phyloP scores from a whole-genome alignment of 2,888 invertebrate species.

The Gandaritis pyraliata region DNA sequence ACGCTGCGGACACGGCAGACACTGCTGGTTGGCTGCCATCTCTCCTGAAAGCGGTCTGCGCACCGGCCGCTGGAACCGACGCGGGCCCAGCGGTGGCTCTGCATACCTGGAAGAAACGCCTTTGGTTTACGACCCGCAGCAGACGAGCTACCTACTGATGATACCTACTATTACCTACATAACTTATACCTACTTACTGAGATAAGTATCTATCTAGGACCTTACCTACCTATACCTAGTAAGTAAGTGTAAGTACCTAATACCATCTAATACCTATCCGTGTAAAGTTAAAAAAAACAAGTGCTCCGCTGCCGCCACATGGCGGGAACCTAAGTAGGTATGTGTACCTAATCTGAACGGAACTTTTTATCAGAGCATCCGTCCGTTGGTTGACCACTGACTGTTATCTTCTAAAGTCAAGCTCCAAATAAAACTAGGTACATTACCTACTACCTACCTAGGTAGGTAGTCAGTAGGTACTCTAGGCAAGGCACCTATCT shows the following conservation, averaged over 20 bases:
- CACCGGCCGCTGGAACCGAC: slow-evolving; percentile 72
- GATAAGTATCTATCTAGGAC: too few species aligned
- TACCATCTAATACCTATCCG: too few species aligned
- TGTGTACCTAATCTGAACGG: slow-evolving; percentile 37
- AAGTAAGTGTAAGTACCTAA: too few species aligned
- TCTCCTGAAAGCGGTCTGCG: slow-evolving; percentile 74
- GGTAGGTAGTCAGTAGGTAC: neutral
- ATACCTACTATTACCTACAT: neutral
- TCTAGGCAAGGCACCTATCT: too few species aligned
- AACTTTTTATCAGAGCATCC: slow-evolving; percentile 53
- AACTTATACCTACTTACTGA: too few species aligned
- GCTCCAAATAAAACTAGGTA: too few species aligned
- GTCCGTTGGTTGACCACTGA: slow-evolving; percentile 46
- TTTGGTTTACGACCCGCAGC: neutral
- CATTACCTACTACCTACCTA: slow-evolving; percentile 2
- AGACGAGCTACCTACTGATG: too few species aligned
- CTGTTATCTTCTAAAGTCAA: slow-evolving; percentile 11
- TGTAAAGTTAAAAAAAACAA: too few species aligned
- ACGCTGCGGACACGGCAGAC: slow-evolving; percentile 70
- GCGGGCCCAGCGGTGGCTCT: slow-evolving; percentile 76
- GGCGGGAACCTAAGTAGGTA: neutral
- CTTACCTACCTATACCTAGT: too few species aligned
- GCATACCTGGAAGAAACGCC: slow-evolving; percentile 62
- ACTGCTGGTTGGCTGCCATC: slow-evolving; percentile 60
- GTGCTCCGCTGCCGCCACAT: too few species aligned